Base-by-base conservation (phyloP, 2,888 invertebrate genomes). In the Drosophila mulleri region DNA sequence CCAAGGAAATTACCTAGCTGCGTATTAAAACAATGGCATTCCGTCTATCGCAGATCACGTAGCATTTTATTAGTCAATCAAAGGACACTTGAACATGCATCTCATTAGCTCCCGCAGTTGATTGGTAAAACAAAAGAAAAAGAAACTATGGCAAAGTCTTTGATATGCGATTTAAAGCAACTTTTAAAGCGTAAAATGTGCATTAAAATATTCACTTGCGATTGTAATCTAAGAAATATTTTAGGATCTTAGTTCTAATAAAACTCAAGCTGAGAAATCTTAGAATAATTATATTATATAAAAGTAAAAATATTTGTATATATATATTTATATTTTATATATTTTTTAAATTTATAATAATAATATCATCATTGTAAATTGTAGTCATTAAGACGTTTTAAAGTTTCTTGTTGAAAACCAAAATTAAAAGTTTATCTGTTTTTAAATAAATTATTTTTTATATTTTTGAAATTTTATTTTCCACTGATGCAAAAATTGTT, bases 21-120 rank as follows among this genome's bases (percentile, higher is more conserved):
- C 73, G 79, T 74, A 70, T 87, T 72, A 82, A 87, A 82, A 76
- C 78, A 80, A 26, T 60, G 50, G 20, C 44, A 64, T 89, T 73
- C 58, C 63, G 57, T 83, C 80, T 79, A 48, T 39, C 39, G 47
- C 92, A 83, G 75, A 80, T 91, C 91, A 92, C 91, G 91, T 92
- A 85, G 76, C 63, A 64, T 91, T 91, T 91, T 91, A 91, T 92
- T 91, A 89, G 92, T 92, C 91, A 91, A 92, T 92, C 92, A 91
- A 91, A 84, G 89, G 75, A 78, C 79, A 78, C 81, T 89, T 84
- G 79, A 47, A 76, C 75, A 67, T 78, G 87, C 79, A 90, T 88
- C 90, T 82, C 79, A 85, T 83, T 83, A 80, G 20, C 35, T 48
- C 8, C 11, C 39, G 45, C 42, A 53, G 39, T 58, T 53, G 20